A percentile compares a stretch with the other conserved stretches of the same genome.
Conservation (phyloP, 2,113 vertebrate species). For the Isurus oxyrinchus region DNA sequence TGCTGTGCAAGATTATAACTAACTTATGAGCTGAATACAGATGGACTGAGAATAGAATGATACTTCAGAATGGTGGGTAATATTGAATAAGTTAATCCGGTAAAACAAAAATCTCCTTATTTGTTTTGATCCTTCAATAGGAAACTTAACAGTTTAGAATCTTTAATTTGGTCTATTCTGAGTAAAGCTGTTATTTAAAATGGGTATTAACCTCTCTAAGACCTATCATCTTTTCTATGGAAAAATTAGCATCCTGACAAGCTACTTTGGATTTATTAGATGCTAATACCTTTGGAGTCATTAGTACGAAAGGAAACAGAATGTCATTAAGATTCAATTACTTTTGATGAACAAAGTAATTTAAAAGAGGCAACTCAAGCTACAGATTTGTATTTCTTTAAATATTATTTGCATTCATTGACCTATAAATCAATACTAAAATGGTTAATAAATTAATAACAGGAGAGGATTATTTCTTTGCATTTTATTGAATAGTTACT, state of each 20-base stretch:
- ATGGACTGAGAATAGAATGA: not conserved
- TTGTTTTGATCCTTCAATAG: not conserved
- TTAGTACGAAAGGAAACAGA: constrained; percentile 35
- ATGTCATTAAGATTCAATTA: constrained; percentile 37
- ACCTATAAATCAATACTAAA: not conserved
- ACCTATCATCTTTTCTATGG: not conserved
- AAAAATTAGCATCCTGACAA: not conserved
- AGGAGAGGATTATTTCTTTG: not conserved
- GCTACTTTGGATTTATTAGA: not conserved
- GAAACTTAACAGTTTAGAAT: not conserved
- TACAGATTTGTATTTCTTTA: not conserved
- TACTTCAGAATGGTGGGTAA: not conserved
- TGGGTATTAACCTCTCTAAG: constrained; percentile 21
- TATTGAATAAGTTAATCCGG: not conserved
- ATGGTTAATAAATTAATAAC: not conserved
- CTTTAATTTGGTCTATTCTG: constrained; percentile 12
- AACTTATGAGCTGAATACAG: not conserved
- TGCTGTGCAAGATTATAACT: not conserved
- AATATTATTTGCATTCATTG: not conserved
- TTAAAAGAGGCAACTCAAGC: constrained; percentile 1
- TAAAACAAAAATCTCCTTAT: not conserved
- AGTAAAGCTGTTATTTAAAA: not conserved
- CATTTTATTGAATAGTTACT: not conserved
- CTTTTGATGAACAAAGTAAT: constrained; percentile 16
- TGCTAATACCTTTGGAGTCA: constrained; percentile 11